These are phyloP conservation scores for Mesopsocus fuscifrons DNA, from an alignment of 2,888 invertebrate species.

Conservation along the genomic window DNA sequence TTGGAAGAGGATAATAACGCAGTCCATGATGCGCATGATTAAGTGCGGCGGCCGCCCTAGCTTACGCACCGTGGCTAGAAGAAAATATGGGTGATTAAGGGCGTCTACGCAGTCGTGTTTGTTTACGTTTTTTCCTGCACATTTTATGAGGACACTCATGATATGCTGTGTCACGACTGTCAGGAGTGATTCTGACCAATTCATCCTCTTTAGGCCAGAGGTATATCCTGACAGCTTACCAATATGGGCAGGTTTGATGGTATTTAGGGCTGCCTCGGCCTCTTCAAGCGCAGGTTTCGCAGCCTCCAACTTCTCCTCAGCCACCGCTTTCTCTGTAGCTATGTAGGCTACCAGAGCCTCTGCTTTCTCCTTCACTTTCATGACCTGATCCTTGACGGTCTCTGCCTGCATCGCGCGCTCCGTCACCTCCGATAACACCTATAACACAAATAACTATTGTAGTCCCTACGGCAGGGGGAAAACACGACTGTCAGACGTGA, in stretches of 20 bases:
- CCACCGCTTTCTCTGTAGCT: constrained; percentile 74
- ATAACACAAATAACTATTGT: constrained; percentile 4
- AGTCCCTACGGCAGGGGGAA: neutral
- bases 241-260: constrained; percentile 92
- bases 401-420: constrained; percentile 90
- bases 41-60: constrained; percentile 88
- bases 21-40: constrained; percentile 97
- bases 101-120: too few species aligned
- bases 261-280: constrained; percentile 85
- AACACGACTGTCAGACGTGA: neutral
- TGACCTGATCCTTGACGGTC: constrained; percentile 86
- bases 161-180: too few species aligned
- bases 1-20: constrained; percentile 83
- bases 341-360: constrained; percentile 72
- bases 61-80: constrained; percentile 70
- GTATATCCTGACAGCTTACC: too few species aligned
- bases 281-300: constrained; percentile 91
- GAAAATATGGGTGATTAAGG: too few species aligned
- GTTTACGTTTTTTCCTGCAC: too few species aligned
- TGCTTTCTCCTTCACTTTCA: constrained; percentile 89
- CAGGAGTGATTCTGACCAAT: too few species aligned
- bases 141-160: too few species aligned
- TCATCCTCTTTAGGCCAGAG: too few species aligned
- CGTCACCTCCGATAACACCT: constrained; percentile 63
- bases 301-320: constrained; percentile 83